Evolutionary conservation across 2,797 vertebrate genomes (phyloP).

Genomic region (Phataginus tetradactyla): DNA sequence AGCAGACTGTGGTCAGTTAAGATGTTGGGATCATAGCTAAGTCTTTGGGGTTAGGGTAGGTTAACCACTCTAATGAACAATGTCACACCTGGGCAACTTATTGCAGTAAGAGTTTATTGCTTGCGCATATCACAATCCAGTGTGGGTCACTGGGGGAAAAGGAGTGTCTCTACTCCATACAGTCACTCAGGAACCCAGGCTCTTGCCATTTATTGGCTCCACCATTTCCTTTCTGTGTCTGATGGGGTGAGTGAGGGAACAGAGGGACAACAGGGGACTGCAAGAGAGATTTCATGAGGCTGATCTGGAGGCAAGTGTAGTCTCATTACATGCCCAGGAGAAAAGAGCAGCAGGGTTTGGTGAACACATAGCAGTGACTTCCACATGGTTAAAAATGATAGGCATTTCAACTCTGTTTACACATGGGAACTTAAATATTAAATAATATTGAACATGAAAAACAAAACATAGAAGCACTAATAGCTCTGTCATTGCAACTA

Average conservation of each 20-base stretch:
- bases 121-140: neutral
- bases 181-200: neutral
- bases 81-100: neutral
- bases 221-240: neutral
- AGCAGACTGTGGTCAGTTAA: neutral
- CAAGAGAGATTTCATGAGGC: neutral
- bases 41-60: neutral
- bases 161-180: neutral
- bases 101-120: neutral
- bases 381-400: neutral
- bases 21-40: neutral
- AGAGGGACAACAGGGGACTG: no score
- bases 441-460: constrained; percentile 16
- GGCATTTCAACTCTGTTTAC: neutral
- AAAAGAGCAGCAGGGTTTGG: neutral
- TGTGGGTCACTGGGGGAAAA: neutral
- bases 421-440: neutral
- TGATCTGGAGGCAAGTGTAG: neutral
- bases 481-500: neutral
- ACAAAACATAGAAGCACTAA: neutral
- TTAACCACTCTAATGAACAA: neutral
- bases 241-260: neutral
- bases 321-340: accelerated
- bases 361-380: neutral
- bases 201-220: neutral